Conservation (phyloP, 2,888 invertebrate genomes). For the Pseudococcus viburni region DNA sequence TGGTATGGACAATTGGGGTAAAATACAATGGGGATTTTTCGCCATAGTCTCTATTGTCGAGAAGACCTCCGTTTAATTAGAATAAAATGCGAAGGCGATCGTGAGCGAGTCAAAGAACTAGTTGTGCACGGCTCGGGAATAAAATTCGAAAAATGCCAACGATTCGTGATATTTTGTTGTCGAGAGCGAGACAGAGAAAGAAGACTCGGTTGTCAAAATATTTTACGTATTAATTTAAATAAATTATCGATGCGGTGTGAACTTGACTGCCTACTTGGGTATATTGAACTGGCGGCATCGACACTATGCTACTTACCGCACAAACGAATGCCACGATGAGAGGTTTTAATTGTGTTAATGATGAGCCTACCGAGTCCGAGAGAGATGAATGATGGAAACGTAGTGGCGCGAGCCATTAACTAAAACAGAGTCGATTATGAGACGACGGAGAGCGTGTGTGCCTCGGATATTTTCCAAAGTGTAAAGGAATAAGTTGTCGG, state of each 20-base stretch:
- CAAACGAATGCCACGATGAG: not conserved
- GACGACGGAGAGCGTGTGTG: no score
- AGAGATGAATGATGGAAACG: not conserved
- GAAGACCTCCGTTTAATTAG: not conserved
- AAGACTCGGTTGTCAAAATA: slow-evolving; percentile 12
- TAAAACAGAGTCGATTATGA: slow-evolving; percentile 19
- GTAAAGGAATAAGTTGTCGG: not conserved
- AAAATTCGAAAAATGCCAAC: slow-evolving; percentile 16
- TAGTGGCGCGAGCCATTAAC: slow-evolving; percentile 44
- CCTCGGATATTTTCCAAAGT: not conserved
- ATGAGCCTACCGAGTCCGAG: not conserved
- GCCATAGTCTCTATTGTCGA: not conserved
- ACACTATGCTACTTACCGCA: not conserved
- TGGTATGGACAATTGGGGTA: not conserved
- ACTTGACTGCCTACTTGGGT: not conserved
- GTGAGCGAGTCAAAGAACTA: slow-evolving; percentile 6
- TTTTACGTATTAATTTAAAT: slow-evolving; percentile 38
- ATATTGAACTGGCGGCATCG: slow-evolving; percentile 10
- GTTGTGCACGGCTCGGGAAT: not conserved
- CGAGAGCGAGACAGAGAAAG: not conserved
- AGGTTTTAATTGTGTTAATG: slow-evolving; percentile 35
- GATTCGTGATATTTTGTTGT: slow-evolving; percentile 9
- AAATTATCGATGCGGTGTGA: slow-evolving; percentile 34
- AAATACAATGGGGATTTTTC: not conserved
- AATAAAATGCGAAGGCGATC: not conserved